phyloP scores from a whole-genome alignment of 2,113 vertebrate genomes.

The Brachypteracias leptosomus region DNA sequence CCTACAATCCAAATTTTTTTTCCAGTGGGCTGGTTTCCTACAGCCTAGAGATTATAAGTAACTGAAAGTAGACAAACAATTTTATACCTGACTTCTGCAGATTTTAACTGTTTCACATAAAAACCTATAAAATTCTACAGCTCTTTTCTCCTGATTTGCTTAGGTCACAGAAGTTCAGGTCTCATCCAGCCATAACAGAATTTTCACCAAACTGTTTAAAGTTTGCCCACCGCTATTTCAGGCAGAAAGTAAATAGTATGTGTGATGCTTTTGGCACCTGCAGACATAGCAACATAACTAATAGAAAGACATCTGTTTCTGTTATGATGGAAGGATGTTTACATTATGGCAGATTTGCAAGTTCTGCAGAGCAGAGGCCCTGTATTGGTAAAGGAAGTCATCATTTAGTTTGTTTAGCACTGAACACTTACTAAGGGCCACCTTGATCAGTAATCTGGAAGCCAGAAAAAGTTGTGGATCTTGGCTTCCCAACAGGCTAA shows the following conservation, averaged over 20 bases:
- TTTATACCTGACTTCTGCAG: neutral
- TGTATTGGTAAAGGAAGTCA: conserved; percentile 20
- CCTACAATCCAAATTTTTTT: neutral
- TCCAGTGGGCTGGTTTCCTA: neutral
- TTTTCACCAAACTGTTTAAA: conserved; percentile 19
- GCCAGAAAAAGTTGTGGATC: conserved; percentile 44
- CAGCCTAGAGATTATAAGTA: neutral
- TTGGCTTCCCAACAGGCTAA: conserved; percentile 46
- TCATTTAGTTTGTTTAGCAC: conserved; percentile 37
- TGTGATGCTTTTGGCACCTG: conserved; percentile 55
- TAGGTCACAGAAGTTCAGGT: neutral
- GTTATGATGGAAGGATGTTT: conserved; percentile 59
- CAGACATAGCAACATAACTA: conserved; percentile 14
- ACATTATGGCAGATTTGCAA: conserved; percentile 41
- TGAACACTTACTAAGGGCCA: conserved; percentile 30
- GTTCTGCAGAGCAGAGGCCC: conserved; percentile 13
- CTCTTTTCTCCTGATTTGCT: neutral
- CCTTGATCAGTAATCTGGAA: conserved; percentile 30
- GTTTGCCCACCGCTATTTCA: neutral
- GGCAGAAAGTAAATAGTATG: conserved; percentile 15
- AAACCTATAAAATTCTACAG: neutral
- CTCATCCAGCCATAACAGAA: conserved; percentile 1
- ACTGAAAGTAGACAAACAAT: neutral
- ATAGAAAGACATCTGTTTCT: conserved; percentile 58
- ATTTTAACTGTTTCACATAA: neutral